Conservation (phyloP, 2,113 vertebrate genomes). For the Neodontobutis hainanensis region DNA sequence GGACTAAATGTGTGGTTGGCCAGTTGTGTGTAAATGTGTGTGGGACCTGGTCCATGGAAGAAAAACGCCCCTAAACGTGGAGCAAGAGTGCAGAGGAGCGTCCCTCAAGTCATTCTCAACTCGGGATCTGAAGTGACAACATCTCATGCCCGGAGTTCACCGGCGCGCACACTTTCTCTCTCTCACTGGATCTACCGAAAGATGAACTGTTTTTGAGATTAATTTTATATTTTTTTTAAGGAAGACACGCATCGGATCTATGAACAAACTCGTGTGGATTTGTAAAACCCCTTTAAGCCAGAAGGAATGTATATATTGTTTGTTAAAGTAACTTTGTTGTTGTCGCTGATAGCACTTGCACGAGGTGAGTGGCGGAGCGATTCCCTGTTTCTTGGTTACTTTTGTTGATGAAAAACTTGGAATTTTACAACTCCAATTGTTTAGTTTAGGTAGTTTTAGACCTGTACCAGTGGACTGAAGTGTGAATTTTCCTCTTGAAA, state of each 20-base stretch:
- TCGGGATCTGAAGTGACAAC: conserved; percentile 61
- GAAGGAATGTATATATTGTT: conserved; percentile 81
- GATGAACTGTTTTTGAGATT: conserved; percentile 26
- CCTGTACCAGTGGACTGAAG: no score
- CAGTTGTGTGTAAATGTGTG: neutral
- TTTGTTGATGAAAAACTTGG: no score
- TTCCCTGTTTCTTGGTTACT: neutral
- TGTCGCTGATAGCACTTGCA: conserved; percentile 71
- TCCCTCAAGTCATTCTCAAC: conserved; percentile 66
- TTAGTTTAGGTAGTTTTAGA: no score
- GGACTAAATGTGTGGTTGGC: conserved; percentile 1
- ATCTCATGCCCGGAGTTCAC: conserved; percentile 49
- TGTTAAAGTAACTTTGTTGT: conserved; percentile 74
- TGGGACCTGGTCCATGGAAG: conserved; percentile 15
- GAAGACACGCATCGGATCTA: conserved; percentile 74
- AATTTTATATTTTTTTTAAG: conserved; percentile 22
- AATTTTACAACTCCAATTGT: no score
- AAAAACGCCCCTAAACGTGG: conserved; percentile 64
- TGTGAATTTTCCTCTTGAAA: neutral
- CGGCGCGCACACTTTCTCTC: conserved; percentile 12
- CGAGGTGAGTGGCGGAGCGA: conserved; percentile 67
- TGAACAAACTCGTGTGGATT: conserved; percentile 77
- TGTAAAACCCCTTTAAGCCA: conserved; percentile 63
- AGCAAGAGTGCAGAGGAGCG: conserved; percentile 56
- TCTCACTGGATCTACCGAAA: conserved; percentile 54